Conservation (phyloP, 37 sponge, comb jelly and placozoan genomes). For the Corticium candelabrum region DNA sequence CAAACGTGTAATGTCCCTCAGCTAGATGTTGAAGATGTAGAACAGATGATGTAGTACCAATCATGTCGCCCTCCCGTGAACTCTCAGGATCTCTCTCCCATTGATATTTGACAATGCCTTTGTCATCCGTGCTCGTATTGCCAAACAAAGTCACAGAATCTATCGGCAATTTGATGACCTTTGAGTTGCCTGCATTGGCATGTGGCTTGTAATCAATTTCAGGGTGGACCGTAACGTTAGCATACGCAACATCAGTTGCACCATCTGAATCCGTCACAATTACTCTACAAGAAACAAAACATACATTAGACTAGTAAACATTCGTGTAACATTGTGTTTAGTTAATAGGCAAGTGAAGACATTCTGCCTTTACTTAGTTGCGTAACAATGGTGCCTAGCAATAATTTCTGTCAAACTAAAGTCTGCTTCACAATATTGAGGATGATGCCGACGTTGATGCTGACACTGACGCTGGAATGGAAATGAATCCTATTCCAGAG, state of each 20-base stretch:
- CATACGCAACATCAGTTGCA: slow-evolving; percentile 1
- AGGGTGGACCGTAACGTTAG: slow-evolving; percentile 38
- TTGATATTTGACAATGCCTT: slow-evolving; percentile 12
- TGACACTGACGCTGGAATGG: too few relatives aligned
- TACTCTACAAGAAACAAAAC: too few relatives aligned
- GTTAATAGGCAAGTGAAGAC: too few relatives aligned
- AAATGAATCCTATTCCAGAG: too few relatives aligned
- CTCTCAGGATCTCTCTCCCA: not conserved
- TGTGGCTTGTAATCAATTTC: slow-evolving; percentile 53
- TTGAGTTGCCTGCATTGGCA: slow-evolving; percentile 31
- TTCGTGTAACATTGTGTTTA: too few relatives aligned
- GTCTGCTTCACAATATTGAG: too few relatives aligned
- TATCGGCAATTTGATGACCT: slow-evolving; percentile 31
- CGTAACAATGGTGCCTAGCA: too few relatives aligned
- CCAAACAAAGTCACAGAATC: slow-evolving; percentile 33
- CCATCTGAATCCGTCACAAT: slow-evolving; percentile 59
- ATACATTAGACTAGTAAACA: too few relatives aligned
- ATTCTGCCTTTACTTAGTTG: too few relatives aligned
- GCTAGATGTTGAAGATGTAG: slow-evolving; percentile 21
- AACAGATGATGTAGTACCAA: not conserved
- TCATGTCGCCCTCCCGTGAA: not conserved
- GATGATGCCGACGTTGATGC: too few relatives aligned
- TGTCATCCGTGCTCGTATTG: slow-evolving; percentile 42
- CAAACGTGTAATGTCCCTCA: slow-evolving; percentile 38
- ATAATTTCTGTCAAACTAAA: too few relatives aligned